Evolutionary conservation across 1,140 invertebrate genomes (phyloP).

Genomic region (Drosophila albomicans): DNA sequence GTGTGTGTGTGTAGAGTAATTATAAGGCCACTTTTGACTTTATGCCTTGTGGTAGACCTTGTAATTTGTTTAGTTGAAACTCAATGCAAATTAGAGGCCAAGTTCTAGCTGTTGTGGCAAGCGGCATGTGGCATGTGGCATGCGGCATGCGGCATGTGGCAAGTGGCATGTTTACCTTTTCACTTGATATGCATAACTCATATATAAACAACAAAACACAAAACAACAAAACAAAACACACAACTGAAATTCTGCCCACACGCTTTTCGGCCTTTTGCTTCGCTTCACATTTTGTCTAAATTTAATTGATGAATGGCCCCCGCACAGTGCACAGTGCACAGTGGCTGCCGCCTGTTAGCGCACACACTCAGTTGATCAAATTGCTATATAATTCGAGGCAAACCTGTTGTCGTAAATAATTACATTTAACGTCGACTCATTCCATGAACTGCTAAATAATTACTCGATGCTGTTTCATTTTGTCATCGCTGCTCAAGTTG

Average conservation of each 20-base stretch:
- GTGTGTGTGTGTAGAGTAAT: constrained; percentile 30
- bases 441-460: not conserved
- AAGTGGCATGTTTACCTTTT: constrained; percentile 67
- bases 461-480: not conserved
- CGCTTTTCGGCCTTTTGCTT: constrained; percentile 19
- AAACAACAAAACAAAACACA: constrained; percentile 9
- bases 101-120: not conserved
- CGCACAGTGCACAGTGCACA: not conserved
- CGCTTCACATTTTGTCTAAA: constrained; percentile 37
- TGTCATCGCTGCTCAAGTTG: not conserved
- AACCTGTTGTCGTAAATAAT: not conserved
- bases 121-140: constrained; percentile 1
- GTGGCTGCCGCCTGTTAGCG: constrained; percentile 10
- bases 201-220: constrained; percentile 59
- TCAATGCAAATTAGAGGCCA: constrained; percentile 23
- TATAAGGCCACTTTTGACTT: constrained; percentile 45
- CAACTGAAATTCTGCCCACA: constrained; percentile 8
- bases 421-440: not conserved
- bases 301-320: constrained; percentile 35
- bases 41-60: constrained; percentile 26
- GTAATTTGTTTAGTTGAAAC: constrained; percentile 43
- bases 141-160: constrained; percentile 14
- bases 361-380: not conserved
- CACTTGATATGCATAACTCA: constrained; percentile 76
- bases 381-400: not conserved